These are phyloP conservation scores for Lacanobia wlatinum DNA, from an alignment of 2,888 invertebrate species.

Conservation along the genomic window DNA sequence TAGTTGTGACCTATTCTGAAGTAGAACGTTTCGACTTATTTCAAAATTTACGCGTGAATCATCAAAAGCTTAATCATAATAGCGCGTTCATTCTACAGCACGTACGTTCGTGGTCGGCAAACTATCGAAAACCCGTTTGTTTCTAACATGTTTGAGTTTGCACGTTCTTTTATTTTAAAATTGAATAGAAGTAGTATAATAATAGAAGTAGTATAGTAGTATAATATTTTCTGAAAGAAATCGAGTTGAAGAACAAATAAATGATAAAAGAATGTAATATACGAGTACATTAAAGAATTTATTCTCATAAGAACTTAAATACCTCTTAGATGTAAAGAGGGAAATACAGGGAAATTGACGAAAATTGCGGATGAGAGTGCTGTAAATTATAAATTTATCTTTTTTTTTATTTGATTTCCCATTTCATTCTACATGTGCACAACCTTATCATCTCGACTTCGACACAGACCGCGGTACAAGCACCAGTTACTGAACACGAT, in stretches of 20 bases:
- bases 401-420: too few species aligned
- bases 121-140: conserved; percentile 5
- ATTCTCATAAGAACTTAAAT: too few species aligned
- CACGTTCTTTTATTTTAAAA: neutral
- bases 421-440: too few species aligned
- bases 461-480: too few species aligned
- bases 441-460: too few species aligned
- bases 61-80: conserved; percentile 32
- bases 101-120: conserved; percentile 48
- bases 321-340: too few species aligned
- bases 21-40: conserved; percentile 3
- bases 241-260: neutral
- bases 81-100: conserved; percentile 41
- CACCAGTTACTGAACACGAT: too few species aligned
- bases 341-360: too few species aligned
- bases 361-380: too few species aligned
- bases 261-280: neutral
- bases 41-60: conserved; percentile 29
- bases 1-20: conserved; percentile 5
- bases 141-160: conserved; percentile 5
- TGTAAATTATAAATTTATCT: too few species aligned
- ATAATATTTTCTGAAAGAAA: neutral
- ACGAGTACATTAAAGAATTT: too few species aligned
- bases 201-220: neutral
- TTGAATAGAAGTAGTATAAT: neutral